phyloP scores from a whole-genome alignment of 2,797 vertebrate genomes.

The Xyrichtys novacula region DNA sequence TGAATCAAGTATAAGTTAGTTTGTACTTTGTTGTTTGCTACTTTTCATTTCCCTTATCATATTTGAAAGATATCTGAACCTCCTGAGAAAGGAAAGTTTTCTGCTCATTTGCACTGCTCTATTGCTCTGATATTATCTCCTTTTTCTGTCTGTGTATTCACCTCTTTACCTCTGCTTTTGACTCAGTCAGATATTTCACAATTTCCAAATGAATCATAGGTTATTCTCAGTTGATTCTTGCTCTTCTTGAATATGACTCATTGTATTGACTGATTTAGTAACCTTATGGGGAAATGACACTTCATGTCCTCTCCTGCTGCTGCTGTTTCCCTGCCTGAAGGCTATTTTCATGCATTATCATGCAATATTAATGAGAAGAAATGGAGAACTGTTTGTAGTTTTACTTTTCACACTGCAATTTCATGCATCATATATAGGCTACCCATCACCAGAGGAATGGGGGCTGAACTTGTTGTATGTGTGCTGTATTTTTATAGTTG shows the following conservation, averaged over 20 bases:
- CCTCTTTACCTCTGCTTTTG: not conserved
- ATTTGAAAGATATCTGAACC: too few species aligned
- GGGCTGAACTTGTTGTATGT: constrained; percentile 4
- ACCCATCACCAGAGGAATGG: not conserved
- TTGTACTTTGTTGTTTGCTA: not conserved
- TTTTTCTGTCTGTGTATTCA: not conserved
- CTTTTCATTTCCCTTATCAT: too few species aligned
- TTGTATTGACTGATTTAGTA: constrained; percentile 7
- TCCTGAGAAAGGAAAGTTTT: not conserved
- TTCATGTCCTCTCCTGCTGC: constrained; percentile 34
- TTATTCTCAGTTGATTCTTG: constrained; percentile 12
- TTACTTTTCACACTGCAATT: constrained; percentile 51
- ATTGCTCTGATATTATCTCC: not conserved
- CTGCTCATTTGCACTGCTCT: not conserved
- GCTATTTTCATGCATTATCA: constrained; percentile 67
- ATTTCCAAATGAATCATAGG: not conserved
- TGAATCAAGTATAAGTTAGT: not conserved
- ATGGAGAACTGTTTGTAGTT: constrained; percentile 52
- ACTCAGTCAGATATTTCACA: not conserved
- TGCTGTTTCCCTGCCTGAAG: constrained; percentile 12
- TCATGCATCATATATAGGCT: constrained; percentile 10
- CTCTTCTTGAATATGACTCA: not conserved
- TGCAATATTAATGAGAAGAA: constrained; percentile 65
- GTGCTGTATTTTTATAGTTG: constrained; percentile 30
- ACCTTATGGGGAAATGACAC: constrained; percentile 38